Conservation (phyloP, 2,113 vertebrate species). For the Lutjanus erythropterus region DNA sequence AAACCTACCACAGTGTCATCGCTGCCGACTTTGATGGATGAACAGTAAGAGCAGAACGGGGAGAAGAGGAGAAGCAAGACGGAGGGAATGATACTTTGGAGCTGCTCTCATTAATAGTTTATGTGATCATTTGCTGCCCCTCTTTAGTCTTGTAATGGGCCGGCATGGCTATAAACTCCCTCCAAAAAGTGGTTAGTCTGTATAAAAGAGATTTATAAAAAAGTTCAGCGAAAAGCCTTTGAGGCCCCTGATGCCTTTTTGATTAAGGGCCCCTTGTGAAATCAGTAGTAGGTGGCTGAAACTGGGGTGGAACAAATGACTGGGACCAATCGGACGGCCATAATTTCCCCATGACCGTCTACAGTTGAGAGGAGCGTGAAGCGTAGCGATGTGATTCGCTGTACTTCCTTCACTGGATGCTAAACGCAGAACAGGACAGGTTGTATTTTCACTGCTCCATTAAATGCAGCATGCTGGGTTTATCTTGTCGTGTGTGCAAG, state of each 20-base stretch:
- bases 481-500: neutral
- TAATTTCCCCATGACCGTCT: constrained; percentile 39
- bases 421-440: neutral
- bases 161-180: constrained; percentile 19
- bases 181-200: constrained; percentile 22
- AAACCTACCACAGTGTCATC: constrained; percentile 51
- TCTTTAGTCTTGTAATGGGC: constrained; percentile 30
- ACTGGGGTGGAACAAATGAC: constrained; percentile 48
- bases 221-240: neutral
- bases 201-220: constrained; percentile 31
- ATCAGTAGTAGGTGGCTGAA: constrained; percentile 36
- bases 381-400: constrained; percentile 7
- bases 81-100: constrained; percentile 5
- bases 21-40: constrained; percentile 45
- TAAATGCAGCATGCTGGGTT: constrained; percentile 33
- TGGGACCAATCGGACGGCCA: constrained; percentile 28
- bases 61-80: neutral
- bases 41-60: neutral
- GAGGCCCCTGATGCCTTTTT: constrained; percentile 23
- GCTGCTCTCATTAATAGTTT: constrained; percentile 18
- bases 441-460: constrained; percentile 42
- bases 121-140: constrained; percentile 21
- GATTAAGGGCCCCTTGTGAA: constrained; percentile 41
- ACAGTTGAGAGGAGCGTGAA: constrained; percentile 18
- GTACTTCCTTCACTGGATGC: constrained; percentile 19